Evolutionary conservation across 2,113 vertebrate species (phyloP).

Genomic region (Aldabrachelys gigantea): DNA sequence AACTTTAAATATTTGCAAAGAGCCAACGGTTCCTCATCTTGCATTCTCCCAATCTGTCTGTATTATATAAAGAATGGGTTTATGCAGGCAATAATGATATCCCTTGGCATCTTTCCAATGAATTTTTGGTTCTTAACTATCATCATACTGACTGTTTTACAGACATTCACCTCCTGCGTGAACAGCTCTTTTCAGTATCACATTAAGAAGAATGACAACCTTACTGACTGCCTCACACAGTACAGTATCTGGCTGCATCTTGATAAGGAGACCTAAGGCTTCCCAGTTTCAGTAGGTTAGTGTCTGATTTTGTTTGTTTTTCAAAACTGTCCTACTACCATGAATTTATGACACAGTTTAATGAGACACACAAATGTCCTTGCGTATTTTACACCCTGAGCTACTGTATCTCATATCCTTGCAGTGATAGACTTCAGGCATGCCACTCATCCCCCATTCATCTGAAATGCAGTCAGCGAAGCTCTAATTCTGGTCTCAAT

Average conservation of each 20-base stretch:
- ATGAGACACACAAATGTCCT: slow-evolving; percentile 14
- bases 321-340: background rate
- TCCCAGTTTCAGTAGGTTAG: slow-evolving; percentile 55
- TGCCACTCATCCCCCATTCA: background rate
- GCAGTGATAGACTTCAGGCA: background rate
- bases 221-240: background rate
- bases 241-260: slow-evolving; percentile 10
- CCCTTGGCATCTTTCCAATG: slow-evolving; percentile 38
- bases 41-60: slow-evolving; percentile 36
- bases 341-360: background rate
- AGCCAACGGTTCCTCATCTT: slow-evolving; percentile 1
- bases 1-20: background rate
- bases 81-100: slow-evolving; percentile 35
- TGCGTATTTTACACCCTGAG: slow-evolving; percentile 23
- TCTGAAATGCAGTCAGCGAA: background rate
- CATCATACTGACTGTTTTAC: slow-evolving; percentile 52
- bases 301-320: slow-evolving; percentile 64
- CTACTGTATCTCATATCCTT: background rate
- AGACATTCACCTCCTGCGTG: slow-evolving; percentile 39
- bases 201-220: slow-evolving; percentile 57
- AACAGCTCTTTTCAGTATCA: slow-evolving; percentile 39
- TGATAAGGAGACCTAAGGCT: slow-evolving; percentile 40
- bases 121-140: slow-evolving; percentile 46
- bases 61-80: slow-evolving; percentile 6
- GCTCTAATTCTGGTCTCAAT: background rate